Conservation (phyloP, 2,888 invertebrate genomes). For the Athalia circularis region DNA sequence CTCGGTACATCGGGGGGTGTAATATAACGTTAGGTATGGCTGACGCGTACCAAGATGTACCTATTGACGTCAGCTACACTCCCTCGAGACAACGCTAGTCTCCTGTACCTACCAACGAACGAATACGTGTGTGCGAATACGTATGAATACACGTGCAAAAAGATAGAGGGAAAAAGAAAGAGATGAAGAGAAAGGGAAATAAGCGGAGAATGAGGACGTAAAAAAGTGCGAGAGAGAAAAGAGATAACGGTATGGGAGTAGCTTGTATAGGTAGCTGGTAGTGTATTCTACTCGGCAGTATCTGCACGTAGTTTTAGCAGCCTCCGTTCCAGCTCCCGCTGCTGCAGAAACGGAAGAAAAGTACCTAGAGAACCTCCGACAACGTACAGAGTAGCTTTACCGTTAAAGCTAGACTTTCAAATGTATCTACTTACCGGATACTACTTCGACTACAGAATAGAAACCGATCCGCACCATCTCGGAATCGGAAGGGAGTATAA, state of each 20-base stretch:
- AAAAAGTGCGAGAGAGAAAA: slow-evolving; percentile 2
- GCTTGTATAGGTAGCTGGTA: too few relatives aligned
- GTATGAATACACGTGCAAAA: slow-evolving; percentile 46
- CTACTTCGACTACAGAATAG: background rate
- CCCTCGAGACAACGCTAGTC: slow-evolving; percentile 30
- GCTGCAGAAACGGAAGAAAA: background rate
- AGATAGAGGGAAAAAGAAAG: background rate
- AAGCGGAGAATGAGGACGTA: too few relatives aligned
- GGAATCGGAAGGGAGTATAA: slow-evolving; percentile 6
- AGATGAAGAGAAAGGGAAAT: background rate
- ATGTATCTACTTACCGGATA: slow-evolving; percentile 8
- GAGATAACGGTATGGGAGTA: background rate
- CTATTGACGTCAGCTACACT: slow-evolving; percentile 46
- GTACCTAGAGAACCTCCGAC: slow-evolving; percentile 17
- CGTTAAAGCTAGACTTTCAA: slow-evolving; percentile 11
- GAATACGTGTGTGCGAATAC: slow-evolving; percentile 51
- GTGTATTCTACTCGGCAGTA: slow-evolving; percentile 24
- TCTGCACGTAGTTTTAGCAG: slow-evolving; percentile 32
- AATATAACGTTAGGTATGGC: slow-evolving; percentile 43
- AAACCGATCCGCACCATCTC: background rate
- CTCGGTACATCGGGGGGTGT: slow-evolving; percentile 6
- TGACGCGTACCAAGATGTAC: slow-evolving; percentile 43
- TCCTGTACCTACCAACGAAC: background rate
- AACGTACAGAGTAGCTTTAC: slow-evolving; percentile 23
- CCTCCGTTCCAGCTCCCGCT: background rate